Conservation (phyloP, 2,888 invertebrate genomes). For the Sarcophaga caerulescens region DNA sequence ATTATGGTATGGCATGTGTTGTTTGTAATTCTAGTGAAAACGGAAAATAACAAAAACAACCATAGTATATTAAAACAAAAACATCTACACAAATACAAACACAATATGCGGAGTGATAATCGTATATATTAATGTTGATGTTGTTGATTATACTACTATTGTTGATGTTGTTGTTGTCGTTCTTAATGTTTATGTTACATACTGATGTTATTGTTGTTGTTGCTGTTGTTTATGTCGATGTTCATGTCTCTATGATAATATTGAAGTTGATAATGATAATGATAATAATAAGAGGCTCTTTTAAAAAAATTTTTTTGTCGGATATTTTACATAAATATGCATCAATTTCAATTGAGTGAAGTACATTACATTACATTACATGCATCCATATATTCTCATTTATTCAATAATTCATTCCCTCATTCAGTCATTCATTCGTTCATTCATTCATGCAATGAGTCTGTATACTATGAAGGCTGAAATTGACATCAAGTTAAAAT, state of each 20-base stretch:
- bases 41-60: neutral
- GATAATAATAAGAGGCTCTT: slow-evolving; percentile 50
- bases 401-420: slow-evolving; percentile 1
- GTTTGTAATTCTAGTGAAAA: neutral
- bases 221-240: neutral
- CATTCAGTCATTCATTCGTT: neutral
- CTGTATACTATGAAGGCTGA: slow-evolving; percentile 70
- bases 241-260: no score
- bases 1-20: slow-evolving; percentile 26
- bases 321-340: slow-evolving; percentile 67
- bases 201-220: no score
- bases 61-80: no score
- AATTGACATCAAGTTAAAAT: slow-evolving; percentile 79
- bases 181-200: no score
- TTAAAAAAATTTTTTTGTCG: slow-evolving; percentile 56
- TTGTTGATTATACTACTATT: slow-evolving; percentile 18
- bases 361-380: slow-evolving; percentile 32
- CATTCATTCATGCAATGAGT: no score
- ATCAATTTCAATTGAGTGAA: slow-evolving; percentile 76
- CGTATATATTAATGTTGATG: slow-evolving; percentile 28
- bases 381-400: no score
- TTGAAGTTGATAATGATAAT: slow-evolving; percentile 36
- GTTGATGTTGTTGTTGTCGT: neutral
- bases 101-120: slow-evolving; percentile 20
- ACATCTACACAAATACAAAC: slow-evolving; percentile 11